These are phyloP conservation scores for Polyommatus icarus DNA, from an alignment of 2,888 invertebrate genomes.

Conservation along the genomic window DNA sequence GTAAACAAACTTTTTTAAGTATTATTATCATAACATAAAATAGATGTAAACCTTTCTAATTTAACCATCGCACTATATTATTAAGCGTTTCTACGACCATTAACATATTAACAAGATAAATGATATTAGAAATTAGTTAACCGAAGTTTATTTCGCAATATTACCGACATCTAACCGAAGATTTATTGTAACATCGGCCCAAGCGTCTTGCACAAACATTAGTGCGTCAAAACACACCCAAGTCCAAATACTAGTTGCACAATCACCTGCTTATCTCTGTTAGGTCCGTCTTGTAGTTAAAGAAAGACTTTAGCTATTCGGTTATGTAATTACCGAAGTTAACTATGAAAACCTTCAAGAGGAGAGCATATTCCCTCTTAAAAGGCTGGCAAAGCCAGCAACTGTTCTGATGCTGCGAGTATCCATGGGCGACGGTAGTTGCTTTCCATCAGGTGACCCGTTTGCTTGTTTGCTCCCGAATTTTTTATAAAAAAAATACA, in stretches of 20 bases:
- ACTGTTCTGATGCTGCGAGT: too few relatives aligned
- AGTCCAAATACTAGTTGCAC: neutral
- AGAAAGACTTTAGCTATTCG: neutral
- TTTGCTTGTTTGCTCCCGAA: too few relatives aligned
- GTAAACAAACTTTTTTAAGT: too few relatives aligned
- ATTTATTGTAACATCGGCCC: slow-evolving; percentile 15
- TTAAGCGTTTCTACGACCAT: neutral
- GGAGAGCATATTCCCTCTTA: too few relatives aligned
- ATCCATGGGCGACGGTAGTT: too few relatives aligned
- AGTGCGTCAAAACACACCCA: slow-evolving; percentile 13
- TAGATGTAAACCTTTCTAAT: too few relatives aligned
- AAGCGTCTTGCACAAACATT: slow-evolving; percentile 15
- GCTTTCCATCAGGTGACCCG: too few relatives aligned
- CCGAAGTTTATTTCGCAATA: slow-evolving; percentile 6
- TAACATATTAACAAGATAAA: neutral
- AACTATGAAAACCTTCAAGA: neutral
- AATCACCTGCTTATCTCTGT: slow-evolving; percentile 7
- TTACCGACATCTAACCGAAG: neutral
- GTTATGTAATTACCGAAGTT: neutral
- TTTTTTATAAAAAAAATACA: too few relatives aligned
- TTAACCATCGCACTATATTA: neutral
- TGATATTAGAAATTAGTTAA: slow-evolving; percentile 12
- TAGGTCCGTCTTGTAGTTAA: neutral
- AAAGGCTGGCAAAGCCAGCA: too few relatives aligned
- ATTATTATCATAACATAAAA: too few relatives aligned